A percentile compares a stretch with the other conserved stretches of the same genome.
Evolutionary conservation across 2,888 invertebrate species (phyloP).

Genomic region (Lasioglossum vierecki): DNA sequence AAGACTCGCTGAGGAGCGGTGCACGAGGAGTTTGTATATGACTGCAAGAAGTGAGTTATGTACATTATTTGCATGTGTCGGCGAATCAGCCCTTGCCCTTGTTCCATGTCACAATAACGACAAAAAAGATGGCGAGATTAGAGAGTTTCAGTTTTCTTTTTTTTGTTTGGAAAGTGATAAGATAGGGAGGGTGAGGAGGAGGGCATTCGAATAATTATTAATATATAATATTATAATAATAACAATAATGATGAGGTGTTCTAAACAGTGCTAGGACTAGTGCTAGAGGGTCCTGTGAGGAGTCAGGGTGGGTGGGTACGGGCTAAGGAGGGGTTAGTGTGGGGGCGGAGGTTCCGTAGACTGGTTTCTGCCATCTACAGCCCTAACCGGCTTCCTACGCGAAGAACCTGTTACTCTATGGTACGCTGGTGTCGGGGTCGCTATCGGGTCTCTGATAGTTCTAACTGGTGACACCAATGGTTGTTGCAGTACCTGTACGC

Average conservation of each 20-base stretch:
- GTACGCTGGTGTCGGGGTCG: constrained; percentile 79
- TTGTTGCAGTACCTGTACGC: constrained; percentile 80
- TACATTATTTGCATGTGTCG: constrained; percentile 70
- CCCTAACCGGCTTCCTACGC: constrained; percentile 84
- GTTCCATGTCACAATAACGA: constrained; percentile 72
- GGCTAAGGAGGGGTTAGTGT: constrained; percentile 82
- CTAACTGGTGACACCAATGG: constrained; percentile 81
- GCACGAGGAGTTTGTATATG: constrained; percentile 53
- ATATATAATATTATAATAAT: constrained; percentile 82
- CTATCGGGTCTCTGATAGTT: constrained; percentile 82
- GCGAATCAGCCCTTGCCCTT: constrained; percentile 73
- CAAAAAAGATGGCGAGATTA: constrained; percentile 70
- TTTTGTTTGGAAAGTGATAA: constrained; percentile 48
- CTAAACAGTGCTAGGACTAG: constrained; percentile 84
- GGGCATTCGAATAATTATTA: constrained; percentile 79
- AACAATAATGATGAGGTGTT: constrained; percentile 84
- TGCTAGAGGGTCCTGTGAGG: constrained; percentile 80
- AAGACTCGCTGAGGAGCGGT: constrained; percentile 67
- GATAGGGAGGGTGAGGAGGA: constrained; percentile 63
- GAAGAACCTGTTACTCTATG: constrained; percentile 82
- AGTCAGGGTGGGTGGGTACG: constrained; percentile 70
- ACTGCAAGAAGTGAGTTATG: constrained; percentile 72
- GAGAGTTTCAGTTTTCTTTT: constrained; percentile 28
- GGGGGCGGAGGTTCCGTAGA: constrained; percentile 84
- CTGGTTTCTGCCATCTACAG: constrained; percentile 84